Evolutionary conservation across 2,113 vertebrate genomes (phyloP).

Genomic region (Verasper variegatus): DNA sequence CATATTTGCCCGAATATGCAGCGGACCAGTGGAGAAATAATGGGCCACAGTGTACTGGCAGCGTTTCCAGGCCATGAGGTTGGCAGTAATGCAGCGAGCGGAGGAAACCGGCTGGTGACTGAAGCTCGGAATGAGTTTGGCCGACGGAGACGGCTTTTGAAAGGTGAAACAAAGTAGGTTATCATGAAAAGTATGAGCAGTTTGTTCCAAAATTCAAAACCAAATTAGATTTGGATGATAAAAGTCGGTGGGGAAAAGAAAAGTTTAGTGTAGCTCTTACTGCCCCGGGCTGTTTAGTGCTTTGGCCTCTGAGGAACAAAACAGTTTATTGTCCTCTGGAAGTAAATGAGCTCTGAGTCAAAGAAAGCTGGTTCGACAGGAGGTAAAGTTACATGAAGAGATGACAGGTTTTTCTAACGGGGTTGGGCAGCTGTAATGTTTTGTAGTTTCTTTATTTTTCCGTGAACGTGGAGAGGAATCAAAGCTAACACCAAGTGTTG

Average conservation of each 20-base stretch:
- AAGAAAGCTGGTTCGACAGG: too few species aligned
- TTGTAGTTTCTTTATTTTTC: too few species aligned
- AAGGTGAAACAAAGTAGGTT: conserved; percentile 42
- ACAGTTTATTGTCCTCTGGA: too few species aligned
- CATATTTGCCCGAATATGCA: conserved; percentile 8
- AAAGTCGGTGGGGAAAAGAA: background rate
- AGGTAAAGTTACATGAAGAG: too few species aligned
- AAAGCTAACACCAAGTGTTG: too few species aligned
- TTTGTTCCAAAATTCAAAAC: background rate
- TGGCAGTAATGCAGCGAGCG: conserved; percentile 33
- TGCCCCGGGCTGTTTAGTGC: too few species aligned
- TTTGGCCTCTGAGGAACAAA: too few species aligned
- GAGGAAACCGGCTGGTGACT: conserved; percentile 13
- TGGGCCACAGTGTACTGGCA: conserved; percentile 37
- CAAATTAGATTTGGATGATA: background rate
- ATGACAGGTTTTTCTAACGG: too few species aligned
- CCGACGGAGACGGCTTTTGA: conserved; percentile 32
- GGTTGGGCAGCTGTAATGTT: too few species aligned
- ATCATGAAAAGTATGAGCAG: background rate
- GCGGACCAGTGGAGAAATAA: conserved; percentile 28
- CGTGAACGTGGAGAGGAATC: too few species aligned
- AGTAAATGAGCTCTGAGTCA: too few species aligned
- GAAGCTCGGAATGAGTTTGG: conserved; percentile 40
- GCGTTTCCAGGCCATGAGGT: conserved; percentile 38
- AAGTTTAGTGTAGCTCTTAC: too few species aligned